phyloP scores from a whole-genome alignment of 2,888 invertebrate species.

The Anoncus sp. region DNA sequence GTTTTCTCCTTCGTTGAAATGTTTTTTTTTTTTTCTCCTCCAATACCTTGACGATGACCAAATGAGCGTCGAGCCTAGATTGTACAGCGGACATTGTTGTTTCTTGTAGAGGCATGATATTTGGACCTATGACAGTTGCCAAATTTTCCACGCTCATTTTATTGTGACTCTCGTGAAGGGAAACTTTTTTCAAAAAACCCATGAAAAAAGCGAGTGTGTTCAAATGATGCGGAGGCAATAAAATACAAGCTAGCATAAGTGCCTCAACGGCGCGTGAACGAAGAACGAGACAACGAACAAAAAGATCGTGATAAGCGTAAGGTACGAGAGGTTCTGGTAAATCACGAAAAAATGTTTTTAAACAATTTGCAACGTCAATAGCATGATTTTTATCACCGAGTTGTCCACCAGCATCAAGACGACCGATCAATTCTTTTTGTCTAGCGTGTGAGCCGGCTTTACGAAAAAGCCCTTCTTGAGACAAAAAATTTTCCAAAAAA shows the following conservation, averaged over 20 bases:
- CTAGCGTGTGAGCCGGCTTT: slow-evolving; percentile 94
- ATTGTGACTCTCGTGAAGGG: slow-evolving; percentile 88
- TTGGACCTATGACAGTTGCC: slow-evolving; percentile 93
- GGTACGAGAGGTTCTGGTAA: slow-evolving; percentile 94
- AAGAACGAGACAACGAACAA: slow-evolving; percentile 88
- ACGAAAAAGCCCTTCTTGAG: slow-evolving; percentile 93
- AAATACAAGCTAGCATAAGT: slow-evolving; percentile 87
- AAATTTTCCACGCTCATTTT: slow-evolving; percentile 94
- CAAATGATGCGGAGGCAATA: slow-evolving; percentile 91
- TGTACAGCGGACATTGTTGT: slow-evolving; percentile 85
- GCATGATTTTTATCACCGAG: slow-evolving; percentile 90
- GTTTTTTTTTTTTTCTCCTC: slow-evolving; percentile 13
- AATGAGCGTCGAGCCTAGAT: slow-evolving; percentile 88
- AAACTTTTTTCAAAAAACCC: slow-evolving; percentile 90
- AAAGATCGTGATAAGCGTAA: slow-evolving; percentile 89
- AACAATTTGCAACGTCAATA: slow-evolving; percentile 93
- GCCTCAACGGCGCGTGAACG: slow-evolving; percentile 87
- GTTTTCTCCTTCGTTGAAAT: slow-evolving; percentile 2
- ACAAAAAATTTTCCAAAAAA: slow-evolving; percentile 88
- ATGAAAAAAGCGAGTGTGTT: slow-evolving; percentile 93
- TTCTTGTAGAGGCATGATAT: slow-evolving; percentile 92
- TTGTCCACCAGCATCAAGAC: slow-evolving; percentile 88
- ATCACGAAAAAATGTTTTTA: slow-evolving; percentile 94
- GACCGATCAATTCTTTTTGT: slow-evolving; percentile 92
- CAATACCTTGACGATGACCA: slow-evolving; percentile 88